phyloP scores from a whole-genome alignment of 1,140 invertebrate species.

The Ceratina australensis region DNA sequence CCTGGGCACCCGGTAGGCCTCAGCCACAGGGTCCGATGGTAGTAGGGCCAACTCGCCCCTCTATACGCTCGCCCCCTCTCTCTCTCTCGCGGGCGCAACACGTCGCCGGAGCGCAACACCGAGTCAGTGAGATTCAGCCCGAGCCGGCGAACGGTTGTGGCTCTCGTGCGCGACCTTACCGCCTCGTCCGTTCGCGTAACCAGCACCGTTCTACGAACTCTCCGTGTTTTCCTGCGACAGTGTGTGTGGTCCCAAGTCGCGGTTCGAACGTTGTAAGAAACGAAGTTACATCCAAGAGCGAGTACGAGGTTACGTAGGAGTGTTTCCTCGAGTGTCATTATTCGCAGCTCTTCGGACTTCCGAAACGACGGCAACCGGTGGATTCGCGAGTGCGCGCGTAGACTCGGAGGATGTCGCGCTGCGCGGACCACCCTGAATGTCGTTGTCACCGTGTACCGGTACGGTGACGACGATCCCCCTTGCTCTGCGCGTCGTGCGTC shows the following conservation, averaged over 20 bases:
- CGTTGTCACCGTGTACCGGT: slow-evolving; percentile 61
- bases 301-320: background rate
- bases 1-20: slow-evolving; percentile 55
- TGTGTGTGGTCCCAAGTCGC: slow-evolving; percentile 68
- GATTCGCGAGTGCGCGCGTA: slow-evolving; percentile 40
- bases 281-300: background rate
- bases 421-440: slow-evolving; percentile 63
- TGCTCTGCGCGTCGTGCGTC: slow-evolving; percentile 34
- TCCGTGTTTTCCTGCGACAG: slow-evolving; percentile 36
- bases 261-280: slow-evolving; percentile 29
- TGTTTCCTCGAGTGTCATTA: background rate
- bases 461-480: slow-evolving; percentile 56
- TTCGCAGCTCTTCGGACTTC: too few species aligned
- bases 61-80: slow-evolving; percentile 7
- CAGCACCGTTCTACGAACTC: slow-evolving; percentile 45
- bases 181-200: slow-evolving; percentile 8
- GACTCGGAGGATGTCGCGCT: slow-evolving; percentile 69
- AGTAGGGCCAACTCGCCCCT: slow-evolving; percentile 45
- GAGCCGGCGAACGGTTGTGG: slow-evolving; percentile 66
- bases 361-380: background rate
- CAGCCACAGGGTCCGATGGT: slow-evolving; percentile 33
- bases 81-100: slow-evolving; percentile 40
- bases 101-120: slow-evolving; percentile 55
- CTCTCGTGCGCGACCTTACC: slow-evolving; percentile 33
- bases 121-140: slow-evolving; percentile 74